A percentile compares a stretch with the other conserved stretches of the same genome.
Conservation (phyloP, 2,888 invertebrate genomes). For the Cerceris rybyensis region DNA sequence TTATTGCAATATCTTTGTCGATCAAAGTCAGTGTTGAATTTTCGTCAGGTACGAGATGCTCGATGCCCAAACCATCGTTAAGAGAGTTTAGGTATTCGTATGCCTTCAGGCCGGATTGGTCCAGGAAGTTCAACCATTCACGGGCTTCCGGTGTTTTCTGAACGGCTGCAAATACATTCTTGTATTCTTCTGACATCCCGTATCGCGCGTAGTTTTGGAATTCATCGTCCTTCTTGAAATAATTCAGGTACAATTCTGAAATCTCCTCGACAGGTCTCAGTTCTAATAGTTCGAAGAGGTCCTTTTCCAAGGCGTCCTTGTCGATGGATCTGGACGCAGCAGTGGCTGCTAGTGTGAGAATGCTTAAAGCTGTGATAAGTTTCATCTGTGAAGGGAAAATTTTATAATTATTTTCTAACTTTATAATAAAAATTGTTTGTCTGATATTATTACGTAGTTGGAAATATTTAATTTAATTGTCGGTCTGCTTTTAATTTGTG, state of each 20-base stretch:
- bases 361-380: too few species aligned
- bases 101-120: slow-evolving; percentile 64
- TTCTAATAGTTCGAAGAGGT: too few species aligned
- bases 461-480: neutral
- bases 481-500: too few species aligned
- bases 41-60: neutral
- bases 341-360: too few species aligned
- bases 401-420: too few species aligned
- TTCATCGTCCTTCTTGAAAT: too few species aligned
- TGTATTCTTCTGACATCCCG: neutral
- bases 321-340: too few species aligned
- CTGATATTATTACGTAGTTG: neutral
- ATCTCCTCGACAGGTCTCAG: too few species aligned
- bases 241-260: too few species aligned
- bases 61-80: slow-evolving; percentile 60
- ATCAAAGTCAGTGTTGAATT: neutral
- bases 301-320: too few species aligned
- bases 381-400: neutral
- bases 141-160: neutral
- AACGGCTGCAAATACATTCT: neutral
- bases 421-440: neutral
- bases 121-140: slow-evolving; percentile 56
- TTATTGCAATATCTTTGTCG: neutral
- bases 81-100: slow-evolving; percentile 60
- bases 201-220: too few species aligned